A percentile compares a stretch with the other conserved stretches of the same genome.
These are phyloP conservation scores for Thalpophila matura DNA, from an alignment of 2,888 invertebrate species.

Conservation along the genomic window DNA sequence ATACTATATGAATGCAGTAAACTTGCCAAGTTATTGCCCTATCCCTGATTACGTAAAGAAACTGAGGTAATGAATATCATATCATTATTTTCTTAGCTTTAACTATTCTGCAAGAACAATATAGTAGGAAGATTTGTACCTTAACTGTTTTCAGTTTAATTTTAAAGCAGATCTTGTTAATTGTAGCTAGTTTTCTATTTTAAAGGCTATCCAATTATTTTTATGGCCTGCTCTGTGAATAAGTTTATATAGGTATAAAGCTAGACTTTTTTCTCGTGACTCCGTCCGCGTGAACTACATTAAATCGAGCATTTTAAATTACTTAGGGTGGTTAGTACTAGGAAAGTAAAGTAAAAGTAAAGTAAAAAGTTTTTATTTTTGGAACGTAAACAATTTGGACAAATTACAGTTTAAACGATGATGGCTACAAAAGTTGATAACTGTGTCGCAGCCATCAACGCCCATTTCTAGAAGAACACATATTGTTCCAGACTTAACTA, in stretches of 20 bases:
- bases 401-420: too few species aligned
- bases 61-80: slow-evolving; percentile 48
- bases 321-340: too few species aligned
- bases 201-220: slow-evolving; percentile 33
- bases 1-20: slow-evolving; percentile 55
- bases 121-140: slow-evolving; percentile 18
- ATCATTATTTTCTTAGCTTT: slow-evolving; percentile 38
- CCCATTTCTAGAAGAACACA: too few species aligned
- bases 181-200: slow-evolving; percentile 17
- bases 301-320: too few species aligned
- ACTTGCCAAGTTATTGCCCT: slow-evolving; percentile 46
- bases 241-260: slow-evolving; percentile 14
- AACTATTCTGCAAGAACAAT: slow-evolving; percentile 26
- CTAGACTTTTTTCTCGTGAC: too few species aligned
- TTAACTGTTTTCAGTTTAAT: not conserved
- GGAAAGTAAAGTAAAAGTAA: too few species aligned
- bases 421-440: too few species aligned
- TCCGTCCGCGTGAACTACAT: too few species aligned
- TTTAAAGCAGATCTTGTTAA: slow-evolving; percentile 22
- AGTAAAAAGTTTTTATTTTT: too few species aligned
- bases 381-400: too few species aligned
- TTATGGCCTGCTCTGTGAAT: slow-evolving; percentile 14
- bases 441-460: too few species aligned
- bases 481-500: too few species aligned
- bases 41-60: slow-evolving; percentile 46